Percentiles rank a stretch among this genome's conserved stretches.
Evolutionary conservation across 1,140 invertebrate species (phyloP).

Genomic region (Drosophila malerkotliana): DNA sequence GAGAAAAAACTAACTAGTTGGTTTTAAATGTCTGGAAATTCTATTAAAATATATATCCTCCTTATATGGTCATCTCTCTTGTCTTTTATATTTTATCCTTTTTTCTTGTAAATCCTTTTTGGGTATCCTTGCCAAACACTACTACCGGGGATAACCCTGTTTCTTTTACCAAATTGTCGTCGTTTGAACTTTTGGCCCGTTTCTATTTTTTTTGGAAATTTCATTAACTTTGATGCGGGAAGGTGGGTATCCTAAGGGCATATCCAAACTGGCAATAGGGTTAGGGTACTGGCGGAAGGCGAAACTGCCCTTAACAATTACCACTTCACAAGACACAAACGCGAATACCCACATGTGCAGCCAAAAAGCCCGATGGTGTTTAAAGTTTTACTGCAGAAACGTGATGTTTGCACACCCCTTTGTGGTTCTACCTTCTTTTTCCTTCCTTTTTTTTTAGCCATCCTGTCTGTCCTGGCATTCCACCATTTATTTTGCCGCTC

Average conservation of each 20-base stretch:
- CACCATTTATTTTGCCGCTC: constrained; percentile 3
- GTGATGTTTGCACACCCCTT: constrained; percentile 48
- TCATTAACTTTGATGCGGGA: constrained; percentile 73
- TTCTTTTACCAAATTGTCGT: constrained; percentile 41
- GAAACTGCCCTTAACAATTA: constrained; percentile 50
- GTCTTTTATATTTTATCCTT: neutral
- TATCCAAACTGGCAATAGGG: too few species aligned
- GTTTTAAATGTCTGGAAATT: too few species aligned
- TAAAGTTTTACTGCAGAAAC: constrained; percentile 67
- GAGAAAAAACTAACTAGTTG: too few species aligned
- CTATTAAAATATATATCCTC: too few species aligned
- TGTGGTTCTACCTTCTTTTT: neutral
- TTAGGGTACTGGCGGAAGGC: neutral
- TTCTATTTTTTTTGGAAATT: constrained; percentile 39
- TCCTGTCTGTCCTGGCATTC: neutral
- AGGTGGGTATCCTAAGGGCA: constrained; percentile 8
- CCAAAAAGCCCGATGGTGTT: constrained; percentile 2
- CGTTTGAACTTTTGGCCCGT: constrained; percentile 46
- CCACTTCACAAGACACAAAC: constrained; percentile 33
- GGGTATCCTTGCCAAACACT: too few species aligned
- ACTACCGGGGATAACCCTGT: neutral
- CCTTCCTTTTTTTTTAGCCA: too few species aligned
- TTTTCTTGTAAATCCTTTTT: too few species aligned
- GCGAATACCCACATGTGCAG: constrained; percentile 7
- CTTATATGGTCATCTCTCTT: too few species aligned